A percentile compares a stretch with the other conserved stretches of the same genome.
phyloP scores from a whole-genome alignment of 1,140 invertebrate species.

The Xylocopa sonorina region DNA sequence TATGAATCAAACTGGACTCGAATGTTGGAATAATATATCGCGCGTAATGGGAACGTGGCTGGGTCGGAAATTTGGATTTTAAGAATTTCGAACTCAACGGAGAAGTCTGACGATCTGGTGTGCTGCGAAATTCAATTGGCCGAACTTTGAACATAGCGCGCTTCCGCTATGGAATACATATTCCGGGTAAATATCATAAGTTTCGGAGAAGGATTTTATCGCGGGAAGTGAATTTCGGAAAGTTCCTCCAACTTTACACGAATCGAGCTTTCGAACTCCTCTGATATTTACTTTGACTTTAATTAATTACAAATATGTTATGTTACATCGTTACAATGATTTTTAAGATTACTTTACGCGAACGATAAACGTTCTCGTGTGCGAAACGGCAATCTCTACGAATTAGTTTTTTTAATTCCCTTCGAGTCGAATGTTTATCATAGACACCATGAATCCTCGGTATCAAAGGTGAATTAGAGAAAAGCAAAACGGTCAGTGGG shows the following conservation, averaged over 20 bases:
- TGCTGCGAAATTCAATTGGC: neutral
- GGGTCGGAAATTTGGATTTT: neutral
- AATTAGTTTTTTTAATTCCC: too few species aligned
- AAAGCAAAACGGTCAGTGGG: slow-evolving; percentile 17
- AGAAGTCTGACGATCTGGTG: neutral
- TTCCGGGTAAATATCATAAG: neutral
- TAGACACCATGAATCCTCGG: neutral
- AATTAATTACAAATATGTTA: too few species aligned
- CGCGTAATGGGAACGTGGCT: neutral
- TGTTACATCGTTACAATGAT: too few species aligned
- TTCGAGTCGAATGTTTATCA: neutral
- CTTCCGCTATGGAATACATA: neutral
- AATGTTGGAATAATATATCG: neutral
- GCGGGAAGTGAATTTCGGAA: neutral
- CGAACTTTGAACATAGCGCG: neutral
- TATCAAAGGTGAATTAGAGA: slow-evolving; percentile 7
- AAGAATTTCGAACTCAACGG: neutral
- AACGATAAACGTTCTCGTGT: too few species aligned
- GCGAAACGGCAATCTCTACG: too few species aligned
- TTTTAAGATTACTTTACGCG: too few species aligned
- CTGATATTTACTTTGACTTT: neutral
- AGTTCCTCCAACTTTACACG: neutral
- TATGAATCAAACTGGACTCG: neutral
- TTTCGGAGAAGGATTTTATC: neutral
- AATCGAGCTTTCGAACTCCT: neutral